Conservation (phyloP, 2,888 invertebrate species). For the Frankliniella fusca region DNA sequence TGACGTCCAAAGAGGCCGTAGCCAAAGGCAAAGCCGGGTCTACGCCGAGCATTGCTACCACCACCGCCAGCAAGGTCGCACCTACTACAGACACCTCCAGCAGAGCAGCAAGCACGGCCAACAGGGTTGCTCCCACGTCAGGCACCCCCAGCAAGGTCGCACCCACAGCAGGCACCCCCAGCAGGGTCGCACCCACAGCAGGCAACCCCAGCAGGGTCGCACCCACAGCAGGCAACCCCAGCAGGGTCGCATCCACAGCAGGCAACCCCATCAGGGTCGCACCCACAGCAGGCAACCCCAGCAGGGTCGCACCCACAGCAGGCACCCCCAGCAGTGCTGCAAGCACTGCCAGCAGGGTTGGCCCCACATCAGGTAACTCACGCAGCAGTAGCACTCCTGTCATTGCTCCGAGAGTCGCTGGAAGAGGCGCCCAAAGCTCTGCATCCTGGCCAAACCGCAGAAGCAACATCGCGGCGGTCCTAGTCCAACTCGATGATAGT, state of each 20-base stretch:
- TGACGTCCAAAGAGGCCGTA: too few relatives aligned
- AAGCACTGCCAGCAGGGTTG: not conserved
- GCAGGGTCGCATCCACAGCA: not conserved
- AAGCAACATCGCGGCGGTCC: too few relatives aligned
- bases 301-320: too few relatives aligned
- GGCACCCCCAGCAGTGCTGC: not conserved
- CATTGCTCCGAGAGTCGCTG: not conserved
- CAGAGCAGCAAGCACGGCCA: not conserved
- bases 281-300: not conserved
- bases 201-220: not conserved
- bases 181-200: not conserved
- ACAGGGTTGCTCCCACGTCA: not conserved
- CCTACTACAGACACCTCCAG: not conserved
- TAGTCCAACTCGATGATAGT: too few relatives aligned
- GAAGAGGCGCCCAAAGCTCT: not conserved
- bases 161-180: not conserved
- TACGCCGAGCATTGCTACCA: not conserved
- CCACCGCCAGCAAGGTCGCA: not conserved
- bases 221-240: not conserved
- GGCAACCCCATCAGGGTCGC: not conserved
- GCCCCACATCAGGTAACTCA: not conserved
- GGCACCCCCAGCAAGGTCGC: too few relatives aligned
- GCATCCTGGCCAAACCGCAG: too few relatives aligned
- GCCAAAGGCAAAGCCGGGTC: too few relatives aligned
- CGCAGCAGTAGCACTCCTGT: not conserved